Base-by-base conservation (phyloP, 2,888 invertebrate species). In the Cheilosia pagana region DNA sequence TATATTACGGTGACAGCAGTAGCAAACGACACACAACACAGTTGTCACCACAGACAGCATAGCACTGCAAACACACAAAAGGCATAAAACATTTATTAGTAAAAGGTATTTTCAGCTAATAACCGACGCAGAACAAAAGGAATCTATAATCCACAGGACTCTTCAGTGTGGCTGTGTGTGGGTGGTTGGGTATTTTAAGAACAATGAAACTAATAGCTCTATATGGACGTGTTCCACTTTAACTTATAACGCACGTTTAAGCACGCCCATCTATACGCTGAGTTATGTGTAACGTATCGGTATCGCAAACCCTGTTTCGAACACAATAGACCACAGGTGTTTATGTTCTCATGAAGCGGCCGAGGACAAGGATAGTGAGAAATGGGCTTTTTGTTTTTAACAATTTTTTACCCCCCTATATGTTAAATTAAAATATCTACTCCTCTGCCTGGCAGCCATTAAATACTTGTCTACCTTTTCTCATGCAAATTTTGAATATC, bases 21-120 rank as follows among this genome's bases (percentile, higher is more conserved):
- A 96, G 91, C 96, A 96, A 78, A 96, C 94, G 43, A 96, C 94
- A 89, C 96, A 95, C 77, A 96, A 94, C 59, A 95, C 95, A 88
- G 96, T 94, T 88, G 96, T 93, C 87, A 96, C 95, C 31, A 96
- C 95, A 90, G 96, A 95, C 88, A 96, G 92, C 93, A 96, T 96
- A 52, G 95, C 95, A 90, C 96, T 96, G 93, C 70, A 93, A 92
- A 88, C 79, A 78, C 43, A 72, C 21, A 65, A 75, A 71, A 52
- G 45, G 4, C 28, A 76, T 76, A 65, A 63, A 71, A 77, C 52
- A 82, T 82, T 71, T 82, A 82, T 62, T 53, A 71, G 53, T 53
- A 45, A 19, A 43, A 55, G 1, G 31, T 67, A 31, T 63, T 77
- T 60, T 50, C 72, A 62, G 57, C 62, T 74, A 62, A 72, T 41